Evolutionary conservation across 2,113 vertebrate genomes (phyloP).

Genomic region (Entelurus aequoreus): DNA sequence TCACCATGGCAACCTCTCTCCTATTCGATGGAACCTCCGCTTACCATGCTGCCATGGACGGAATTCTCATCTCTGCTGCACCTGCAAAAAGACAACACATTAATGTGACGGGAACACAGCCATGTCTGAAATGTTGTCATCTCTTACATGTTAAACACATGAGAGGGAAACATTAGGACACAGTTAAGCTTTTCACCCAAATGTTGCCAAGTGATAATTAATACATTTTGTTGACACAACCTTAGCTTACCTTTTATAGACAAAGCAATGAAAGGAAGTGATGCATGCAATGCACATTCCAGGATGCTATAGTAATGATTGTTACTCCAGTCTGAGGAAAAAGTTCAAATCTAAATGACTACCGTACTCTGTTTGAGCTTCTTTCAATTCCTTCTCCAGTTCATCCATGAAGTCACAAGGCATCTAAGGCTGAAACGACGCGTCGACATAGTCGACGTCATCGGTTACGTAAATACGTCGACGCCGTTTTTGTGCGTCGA

Average conservation of each 20-base stretch:
- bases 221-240: not conserved
- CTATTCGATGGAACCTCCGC: slow-evolving; percentile 23
- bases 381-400: slow-evolving; percentile 1
- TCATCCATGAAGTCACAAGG: slow-evolving; percentile 14
- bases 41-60: slow-evolving; percentile 28
- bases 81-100: slow-evolving; percentile 18
- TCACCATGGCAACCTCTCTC: slow-evolving; percentile 60
- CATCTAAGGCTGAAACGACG: no score
- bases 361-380: not conserved
- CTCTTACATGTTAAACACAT: not conserved
- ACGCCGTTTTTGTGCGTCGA: no score
- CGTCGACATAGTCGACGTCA: no score
- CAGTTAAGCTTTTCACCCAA: not conserved
- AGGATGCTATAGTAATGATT: not conserved
- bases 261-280: slow-evolving; percentile 7
- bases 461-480: no score
- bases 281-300: slow-evolving; percentile 2
- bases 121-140: not conserved
- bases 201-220: not conserved
- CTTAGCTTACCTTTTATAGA: not conserved
- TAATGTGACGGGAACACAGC: not conserved
- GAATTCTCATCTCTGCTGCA: slow-evolving; percentile 49
- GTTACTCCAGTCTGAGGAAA: not conserved
- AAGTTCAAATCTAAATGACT: not conserved
- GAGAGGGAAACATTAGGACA: not conserved